Evolutionary conservation across 2,113 vertebrate species (phyloP).

Genomic region (Nanorana parkeri): DNA sequence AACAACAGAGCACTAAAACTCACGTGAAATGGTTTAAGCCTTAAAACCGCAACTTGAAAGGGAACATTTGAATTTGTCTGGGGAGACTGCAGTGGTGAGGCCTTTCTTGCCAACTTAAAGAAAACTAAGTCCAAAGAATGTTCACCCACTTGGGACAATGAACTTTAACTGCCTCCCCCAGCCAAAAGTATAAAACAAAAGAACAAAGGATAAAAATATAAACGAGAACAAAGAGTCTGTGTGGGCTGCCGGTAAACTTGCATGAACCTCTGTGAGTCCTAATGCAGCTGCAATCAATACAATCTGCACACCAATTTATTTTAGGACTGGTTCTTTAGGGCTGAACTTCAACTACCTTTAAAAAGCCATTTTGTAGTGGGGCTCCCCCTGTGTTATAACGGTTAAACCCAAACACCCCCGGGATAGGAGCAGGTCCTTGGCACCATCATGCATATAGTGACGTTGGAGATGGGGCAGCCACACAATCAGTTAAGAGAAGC

Average conservation of each 20-base stretch:
- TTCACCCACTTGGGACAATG: constrained; percentile 38
- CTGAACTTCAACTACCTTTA: too few species aligned
- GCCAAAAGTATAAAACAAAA: constrained; percentile 30
- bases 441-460: too few species aligned
- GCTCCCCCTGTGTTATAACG: too few species aligned
- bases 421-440: too few species aligned
- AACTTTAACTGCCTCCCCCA: constrained; percentile 29
- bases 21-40: constrained; percentile 29
- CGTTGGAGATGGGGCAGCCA: too few species aligned
- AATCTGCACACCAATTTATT: too few species aligned
- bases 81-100: constrained; percentile 4
- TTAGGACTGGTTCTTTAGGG: too few species aligned
- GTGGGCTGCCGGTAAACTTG: constrained; percentile 30
- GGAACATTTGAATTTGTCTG: constrained; percentile 16
- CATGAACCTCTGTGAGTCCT: constrained; percentile 2
- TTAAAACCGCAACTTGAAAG: constrained; percentile 18
- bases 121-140: constrained; percentile 37
- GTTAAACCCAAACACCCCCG: too few species aligned
- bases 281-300: too few species aligned
- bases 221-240: not conserved
- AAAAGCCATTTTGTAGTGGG: too few species aligned
- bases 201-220: constrained; percentile 1
- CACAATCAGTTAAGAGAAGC: too few species aligned
- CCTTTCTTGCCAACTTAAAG: constrained; percentile 27
- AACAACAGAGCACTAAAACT: not conserved